Evolutionary conservation across 2,888 invertebrate genomes (phyloP), one percentile per base, ranked within the genome.

Genomic region (Cryptus armator): DNA sequence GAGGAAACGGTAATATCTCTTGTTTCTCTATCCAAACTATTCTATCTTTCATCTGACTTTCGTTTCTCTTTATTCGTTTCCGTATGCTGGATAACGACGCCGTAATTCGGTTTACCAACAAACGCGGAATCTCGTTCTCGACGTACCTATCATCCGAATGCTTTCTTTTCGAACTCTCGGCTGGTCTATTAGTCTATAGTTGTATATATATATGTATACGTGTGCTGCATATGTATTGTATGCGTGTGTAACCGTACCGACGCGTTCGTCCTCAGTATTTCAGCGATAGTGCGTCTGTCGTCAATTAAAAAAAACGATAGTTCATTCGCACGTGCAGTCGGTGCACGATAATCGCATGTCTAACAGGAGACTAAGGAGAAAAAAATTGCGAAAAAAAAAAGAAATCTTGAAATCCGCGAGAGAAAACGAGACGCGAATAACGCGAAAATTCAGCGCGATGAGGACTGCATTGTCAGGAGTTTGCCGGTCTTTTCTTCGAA

Each of bases 401-500:
- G 46, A 46, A 16, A 43, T n/a, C 0, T 67, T 59, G 70, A 53
- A 46, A 14, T 14, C 46, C 53, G 37, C 19, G 10, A 53, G 29
- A 71, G 29, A 53, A 14, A 51, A 70, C n/a, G 43, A 67, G 59
- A 67, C 12, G 48, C 7, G 68, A 48, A 53, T 75, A 32, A 24
- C 16, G 59, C n/a, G 37, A 59, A 7, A 48, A 9, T 43, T 62
- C 32, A 12, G 24, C 29, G 14, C 9, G 10, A 2, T 24, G 32
- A 14, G 14, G 62, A 32, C 14, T n/a, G 48, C 53, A 66, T 66
- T 82, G 71, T 46, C n/a, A 14, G 44, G 14, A 16, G 24, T 24
- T 75, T 29, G 43, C 24, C 37, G 32, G 29, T 37, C 14, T 59
- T 83, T 68, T 74, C 66, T 77, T 72, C 59, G 46, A 78, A 48